Base-by-base conservation (phyloP, 1,140 invertebrate species). In the Drosophila repletoides region DNA sequence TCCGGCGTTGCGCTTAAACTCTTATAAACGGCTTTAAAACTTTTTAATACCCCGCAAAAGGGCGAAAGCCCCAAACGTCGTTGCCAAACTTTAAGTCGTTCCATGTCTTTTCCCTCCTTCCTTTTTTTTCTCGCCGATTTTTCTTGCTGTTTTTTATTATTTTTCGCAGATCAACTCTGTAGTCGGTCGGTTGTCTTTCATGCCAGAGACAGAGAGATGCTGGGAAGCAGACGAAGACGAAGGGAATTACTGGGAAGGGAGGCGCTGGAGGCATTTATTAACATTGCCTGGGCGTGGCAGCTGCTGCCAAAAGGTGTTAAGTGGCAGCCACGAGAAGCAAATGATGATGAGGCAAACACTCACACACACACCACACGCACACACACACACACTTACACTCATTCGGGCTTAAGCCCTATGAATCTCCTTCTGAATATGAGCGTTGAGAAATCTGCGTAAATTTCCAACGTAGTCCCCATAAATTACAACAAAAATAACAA, bases 281-380 rank as follows among this genome's bases (percentile, higher is more conserved):
- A 86, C 75, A 79, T 71, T 76, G 61, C 80, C 61, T 24, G 70
- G 71, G 66, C 33, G 53, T 40, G 53, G 55, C 46, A 72, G 71
- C 76, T 73, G 76, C 66, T 73, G 70, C 70, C 70, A 73, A 69
- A 73, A 73, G 70, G 70, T 73, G 70, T 73, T 73, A 73, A 73
- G 70, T 70, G 70, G 66, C 70, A 70, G 60, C 53, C 34, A 64
- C 66, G 58, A 70, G 52, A 43, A 53, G 46, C 66, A 86, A 83
- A 81, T 84, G 80, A 83, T 84, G 80, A 83, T 86, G 80, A 83
- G 69, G 65, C 80, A 67, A 73, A 72, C 40, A 72, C 77, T 38
- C 63, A 63, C 67, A 69, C 60, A 77, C 72, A n/a, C n/a, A n/a
- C n/a, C n/a, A n/a, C n/a, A n/a, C n/a, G n/a, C n/a, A n/a, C n/a